Percentiles rank a stretch among this genome's conserved stretches.
Evolutionary conservation across 2,797 vertebrate genomes (phyloP).

Genomic region (Eupleurogrammus muticus): DNA sequence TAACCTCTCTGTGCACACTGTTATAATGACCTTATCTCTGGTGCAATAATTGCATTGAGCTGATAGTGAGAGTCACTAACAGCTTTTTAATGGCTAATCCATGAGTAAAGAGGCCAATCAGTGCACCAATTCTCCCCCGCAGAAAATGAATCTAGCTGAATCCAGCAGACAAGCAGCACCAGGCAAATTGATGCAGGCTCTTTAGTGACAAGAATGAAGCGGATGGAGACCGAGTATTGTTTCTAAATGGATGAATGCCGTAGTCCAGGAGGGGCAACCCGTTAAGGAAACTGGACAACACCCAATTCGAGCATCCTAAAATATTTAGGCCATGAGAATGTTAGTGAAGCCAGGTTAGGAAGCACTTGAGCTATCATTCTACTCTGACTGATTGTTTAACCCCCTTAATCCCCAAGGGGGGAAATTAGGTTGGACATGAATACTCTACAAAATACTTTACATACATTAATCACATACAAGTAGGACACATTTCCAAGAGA

Average conservation of each 20-base stretch:
- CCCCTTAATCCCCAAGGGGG: too few relatives aligned
- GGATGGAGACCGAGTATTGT: slow-evolving; percentile 63
- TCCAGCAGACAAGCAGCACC: slow-evolving; percentile 58
- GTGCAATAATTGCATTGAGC: slow-evolving; percentile 75
- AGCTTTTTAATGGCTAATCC: slow-evolving; percentile 87
- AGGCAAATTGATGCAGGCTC: slow-evolving; percentile 68
- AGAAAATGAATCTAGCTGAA: slow-evolving; percentile 79
- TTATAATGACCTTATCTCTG: slow-evolving; percentile 80
- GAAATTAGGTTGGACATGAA: too few relatives aligned
- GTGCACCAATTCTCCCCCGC: slow-evolving; percentile 72
- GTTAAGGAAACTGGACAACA: slow-evolving; percentile 72
- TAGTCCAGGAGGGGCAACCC: slow-evolving; percentile 66
- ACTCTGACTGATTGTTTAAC: neutral
- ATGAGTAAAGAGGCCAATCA: slow-evolving; percentile 83
- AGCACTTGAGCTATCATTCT: slow-evolving; percentile 26
- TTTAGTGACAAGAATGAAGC: slow-evolving; percentile 56
- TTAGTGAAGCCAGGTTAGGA: slow-evolving; percentile 48
- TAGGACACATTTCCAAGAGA: too few relatives aligned
- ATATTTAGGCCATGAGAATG: slow-evolving; percentile 58
- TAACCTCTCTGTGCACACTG: slow-evolving; percentile 72
- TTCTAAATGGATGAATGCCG: slow-evolving; percentile 74
- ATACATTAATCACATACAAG: too few relatives aligned
- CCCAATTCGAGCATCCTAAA: slow-evolving; percentile 72
- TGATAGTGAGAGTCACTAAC: slow-evolving; percentile 79
- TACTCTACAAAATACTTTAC: too few relatives aligned